Percentiles rank a stretch among this genome's conserved stretches.
Evolutionary conservation across 30 jellyfish, hydroid and myxozoan genomes (phyloP).

Genomic region (Turritopsis dohrnii): DNA sequence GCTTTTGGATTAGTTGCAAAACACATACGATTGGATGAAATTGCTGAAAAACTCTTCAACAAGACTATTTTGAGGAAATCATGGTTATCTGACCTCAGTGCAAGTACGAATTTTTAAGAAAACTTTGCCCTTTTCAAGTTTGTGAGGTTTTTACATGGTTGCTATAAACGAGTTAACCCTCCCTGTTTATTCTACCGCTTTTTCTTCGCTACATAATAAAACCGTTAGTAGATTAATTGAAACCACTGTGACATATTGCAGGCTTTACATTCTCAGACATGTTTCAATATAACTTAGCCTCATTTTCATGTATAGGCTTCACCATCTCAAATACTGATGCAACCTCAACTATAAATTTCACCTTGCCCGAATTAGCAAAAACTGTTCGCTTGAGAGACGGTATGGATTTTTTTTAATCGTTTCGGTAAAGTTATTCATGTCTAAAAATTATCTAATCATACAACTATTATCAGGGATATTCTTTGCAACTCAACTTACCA

Average conservation of each 20-base stretch:
- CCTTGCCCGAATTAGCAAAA: conserved; percentile 42
- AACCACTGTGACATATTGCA: no score
- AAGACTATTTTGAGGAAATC: conserved; percentile 37
- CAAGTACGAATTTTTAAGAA: conserved; percentile 40
- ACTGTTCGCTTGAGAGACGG: conserved; percentile 31
- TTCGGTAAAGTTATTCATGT: background rate
- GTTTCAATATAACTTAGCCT: no score
- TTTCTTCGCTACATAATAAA: no score
- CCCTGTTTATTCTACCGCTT: background rate
- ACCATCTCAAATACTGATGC: conserved; percentile 56
- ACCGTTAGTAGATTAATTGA: no score
- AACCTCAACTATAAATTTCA: conserved; percentile 38
- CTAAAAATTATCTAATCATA: background rate
- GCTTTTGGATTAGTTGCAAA: conserved; percentile 52
- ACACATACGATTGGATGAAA: conserved; percentile 51
- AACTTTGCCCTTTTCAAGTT: no score
- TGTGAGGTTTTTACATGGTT: no score
- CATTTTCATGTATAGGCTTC: conserved; percentile 19
- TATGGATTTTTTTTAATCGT: background rate
- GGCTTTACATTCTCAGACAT: no score
- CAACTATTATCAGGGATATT: conserved; percentile 40
- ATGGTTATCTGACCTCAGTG: conserved; percentile 70
- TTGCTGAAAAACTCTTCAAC: conserved; percentile 39
- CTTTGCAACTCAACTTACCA: conserved; percentile 43
- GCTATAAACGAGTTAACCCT: background rate